A percentile compares a stretch with the other conserved stretches of the same genome.
phyloP scores from a whole-genome alignment of 2,113 vertebrate species.

The Phaetusa simplex region DNA sequence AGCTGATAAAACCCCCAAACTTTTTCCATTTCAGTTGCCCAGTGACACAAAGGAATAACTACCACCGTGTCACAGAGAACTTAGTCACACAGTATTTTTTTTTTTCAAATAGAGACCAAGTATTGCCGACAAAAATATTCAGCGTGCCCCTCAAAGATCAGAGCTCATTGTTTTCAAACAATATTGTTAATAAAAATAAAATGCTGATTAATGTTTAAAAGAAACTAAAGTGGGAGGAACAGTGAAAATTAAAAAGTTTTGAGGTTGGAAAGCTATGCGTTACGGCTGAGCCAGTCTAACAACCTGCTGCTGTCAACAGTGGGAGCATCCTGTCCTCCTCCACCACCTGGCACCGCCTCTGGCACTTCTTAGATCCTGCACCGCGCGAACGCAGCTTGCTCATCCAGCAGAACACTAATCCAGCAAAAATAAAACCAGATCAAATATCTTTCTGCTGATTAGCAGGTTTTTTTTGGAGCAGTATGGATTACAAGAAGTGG shows the following conservation, averaged over 20 bases:
- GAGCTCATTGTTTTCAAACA: background rate
- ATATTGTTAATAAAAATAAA: background rate
- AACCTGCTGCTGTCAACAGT: background rate
- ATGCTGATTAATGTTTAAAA: background rate
- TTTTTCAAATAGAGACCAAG: background rate
- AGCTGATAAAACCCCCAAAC: background rate
- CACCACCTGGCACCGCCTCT: background rate
- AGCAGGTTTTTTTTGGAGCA: background rate
- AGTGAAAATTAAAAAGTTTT: background rate
- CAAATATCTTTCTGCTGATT: background rate
- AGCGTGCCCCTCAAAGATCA: background rate
- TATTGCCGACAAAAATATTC: background rate
- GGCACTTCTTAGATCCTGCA: background rate
- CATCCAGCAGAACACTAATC: background rate
- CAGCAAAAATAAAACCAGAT: background rate
- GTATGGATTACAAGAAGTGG: background rate
- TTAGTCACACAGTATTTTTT: background rate
- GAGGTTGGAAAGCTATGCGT: background rate
- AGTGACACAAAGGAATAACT: background rate
- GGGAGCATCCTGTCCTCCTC: background rate
- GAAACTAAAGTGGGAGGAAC: background rate
- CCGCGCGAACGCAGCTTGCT: background rate
- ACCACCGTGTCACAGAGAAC: background rate
- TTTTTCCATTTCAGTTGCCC: background rate
- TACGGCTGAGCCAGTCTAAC: background rate